Evolutionary conservation across 2,797 vertebrate genomes (phyloP), one percentile per base, ranked within the genome.

Genomic region (Scyliorhinus canicula): DNA sequence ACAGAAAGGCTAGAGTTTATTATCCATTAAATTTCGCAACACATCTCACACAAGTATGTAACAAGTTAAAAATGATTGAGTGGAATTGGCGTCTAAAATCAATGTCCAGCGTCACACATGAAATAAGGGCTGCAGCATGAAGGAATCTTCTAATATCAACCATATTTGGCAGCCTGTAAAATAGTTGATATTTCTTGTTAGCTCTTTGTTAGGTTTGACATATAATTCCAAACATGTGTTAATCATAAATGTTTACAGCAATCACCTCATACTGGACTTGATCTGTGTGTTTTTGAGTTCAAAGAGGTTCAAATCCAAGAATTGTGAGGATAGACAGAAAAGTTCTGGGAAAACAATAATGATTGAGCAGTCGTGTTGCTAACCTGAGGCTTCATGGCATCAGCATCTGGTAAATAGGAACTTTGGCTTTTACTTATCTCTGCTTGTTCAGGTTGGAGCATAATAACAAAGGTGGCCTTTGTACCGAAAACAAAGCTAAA

Each of bases 191-290:
- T 94, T 94, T 90, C 86, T 94, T n/a, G 31, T 74, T 69, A 52
- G 31, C 2, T 35, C 26, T 67, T 67, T 90, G 35, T 24, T 93
- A 40, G n/a, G n/a, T 40, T 63, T 91, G 60, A 44, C 28, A 21
- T 65, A 65, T 7, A 91, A 65, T 91, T 91, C 88, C 88, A 91
- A 65, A n/a, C 60, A 91, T 91, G 88, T 65, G 60, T 91, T 65
- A 65, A 91, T 91, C 60, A 91, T 65, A 91, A 40, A 91, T 40
- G 60, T 91, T 65, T 65, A n/a, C 86, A 63, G 88, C 21, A 91
- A n/a, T 91, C 40, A 91, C n/a, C 57, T 65, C 88, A 91, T 65
- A 26, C 60, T 65, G 60, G 21, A 65, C n/a, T 26, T 28, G n/a
- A 21, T 91, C 55, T 21, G 55, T 44, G 60, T 65, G 88, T 44